Percentiles rank a stretch among this genome's conserved stretches.
These are phyloP conservation scores for Acronicta psi DNA, from an alignment of 2,888 invertebrate species.

Conservation along the genomic window DNA sequence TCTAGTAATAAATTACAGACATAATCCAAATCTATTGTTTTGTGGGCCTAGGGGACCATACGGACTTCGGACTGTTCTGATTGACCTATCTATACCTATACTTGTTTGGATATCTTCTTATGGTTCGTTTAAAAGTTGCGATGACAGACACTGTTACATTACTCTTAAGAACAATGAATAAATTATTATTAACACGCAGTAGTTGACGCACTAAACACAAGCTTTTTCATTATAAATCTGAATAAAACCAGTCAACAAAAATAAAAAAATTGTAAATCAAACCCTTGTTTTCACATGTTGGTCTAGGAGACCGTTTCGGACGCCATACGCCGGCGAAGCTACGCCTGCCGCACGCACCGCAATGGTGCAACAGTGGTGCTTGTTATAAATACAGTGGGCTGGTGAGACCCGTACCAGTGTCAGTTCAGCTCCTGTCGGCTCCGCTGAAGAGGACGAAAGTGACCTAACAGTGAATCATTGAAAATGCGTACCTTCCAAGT, in stretches of 20 bases:
- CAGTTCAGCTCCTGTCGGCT: slow-evolving; percentile 86
- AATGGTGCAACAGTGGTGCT: slow-evolving; percentile 71
- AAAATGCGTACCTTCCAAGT: slow-evolving; percentile 85
- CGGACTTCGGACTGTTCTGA: too few relatives aligned
- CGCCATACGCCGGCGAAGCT: slow-evolving; percentile 16
- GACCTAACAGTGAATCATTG: slow-evolving; percentile 60
- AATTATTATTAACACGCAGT: too few relatives aligned
- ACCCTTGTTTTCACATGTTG: slow-evolving; percentile 10
- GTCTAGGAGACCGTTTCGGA: slow-evolving; percentile 7
- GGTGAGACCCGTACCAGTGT: slow-evolving; percentile 70
- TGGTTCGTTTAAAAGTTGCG: too few relatives aligned
- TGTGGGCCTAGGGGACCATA: too few relatives aligned
- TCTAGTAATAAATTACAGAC: too few relatives aligned
- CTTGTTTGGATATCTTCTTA: too few relatives aligned
- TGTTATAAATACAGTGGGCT: slow-evolving; percentile 80
- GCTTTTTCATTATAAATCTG: too few relatives aligned
- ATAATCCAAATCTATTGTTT: too few relatives aligned
- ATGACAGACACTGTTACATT: too few relatives aligned
- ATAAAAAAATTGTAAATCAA: slow-evolving; percentile 1
- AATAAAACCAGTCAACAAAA: not conserved
- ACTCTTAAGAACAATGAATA: too few relatives aligned
- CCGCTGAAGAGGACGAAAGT: slow-evolving; percentile 87
- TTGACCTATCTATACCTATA: too few relatives aligned
- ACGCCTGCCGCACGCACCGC: slow-evolving; percentile 35
- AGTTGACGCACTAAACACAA: too few relatives aligned